Base-by-base conservation (phyloP, 2,797 vertebrate species). In the Selene dorsalis region DNA sequence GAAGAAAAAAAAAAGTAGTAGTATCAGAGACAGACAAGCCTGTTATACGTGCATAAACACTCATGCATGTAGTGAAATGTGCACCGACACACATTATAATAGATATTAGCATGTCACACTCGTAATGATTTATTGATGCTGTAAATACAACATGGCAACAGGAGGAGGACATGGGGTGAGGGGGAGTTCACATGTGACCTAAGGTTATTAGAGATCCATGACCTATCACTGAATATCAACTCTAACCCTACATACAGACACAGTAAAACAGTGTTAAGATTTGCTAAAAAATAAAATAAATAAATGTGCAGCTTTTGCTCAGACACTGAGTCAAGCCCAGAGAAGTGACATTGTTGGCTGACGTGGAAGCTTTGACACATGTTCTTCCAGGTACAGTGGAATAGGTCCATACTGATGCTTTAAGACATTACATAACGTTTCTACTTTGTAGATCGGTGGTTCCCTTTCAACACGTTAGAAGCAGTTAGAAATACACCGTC, bases 41-140 rank as follows among this genome's bases (percentile, higher is more conserved):
- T 6, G 45, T 63, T 71, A 18, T 6, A 88, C 83, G 66, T 83
- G 87, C 86, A 84, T 38, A 57, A 30, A 75, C 72, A 67, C 43
- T 58, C 56, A 72, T 17, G 4, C 65, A 41, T 65, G 48, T 77
- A 66, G n/a, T 59, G 62, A 75, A 76, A 55, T 81, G 68, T 71
- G 70, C 71, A 73, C 41, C 12, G 57, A 82, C 73, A 47, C 32
- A 77, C 43, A 71, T 26, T 20, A 28, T 24, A 60, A 71, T 30
- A 78, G 41, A 68, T 45, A 58, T 17, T n/a, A 69, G 13, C 56
- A 84, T 45, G 52, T 80, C 24, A 73, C 56, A 81, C 17, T 17
- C 45, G 69, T 45, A 58, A 24, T 39, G 17, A 78, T 71, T 66
- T n/a, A 75, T 45, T 66, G 38, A 66, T 77, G 61, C 18, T 75